Conservation (phyloP, 2,113 vertebrate species). For the Tyrannus savana region DNA sequence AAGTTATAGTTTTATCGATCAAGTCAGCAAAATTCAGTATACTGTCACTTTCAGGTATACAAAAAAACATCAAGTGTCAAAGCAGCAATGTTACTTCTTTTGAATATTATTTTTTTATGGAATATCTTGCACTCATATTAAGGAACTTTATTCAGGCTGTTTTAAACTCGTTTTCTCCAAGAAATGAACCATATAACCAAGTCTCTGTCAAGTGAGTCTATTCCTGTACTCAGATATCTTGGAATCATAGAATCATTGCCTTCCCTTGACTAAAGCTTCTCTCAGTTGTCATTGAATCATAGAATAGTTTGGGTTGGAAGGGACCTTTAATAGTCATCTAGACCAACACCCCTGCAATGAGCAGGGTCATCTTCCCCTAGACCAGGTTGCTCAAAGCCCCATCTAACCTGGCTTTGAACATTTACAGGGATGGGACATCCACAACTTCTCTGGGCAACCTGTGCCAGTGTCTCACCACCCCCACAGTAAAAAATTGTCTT, state of each 20-base stretch:
- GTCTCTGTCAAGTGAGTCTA: neutral
- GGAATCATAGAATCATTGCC: neutral
- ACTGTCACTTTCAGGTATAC: neutral
- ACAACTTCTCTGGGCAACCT: neutral
- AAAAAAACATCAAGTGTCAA: accelerated
- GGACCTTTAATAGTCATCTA: neutral
- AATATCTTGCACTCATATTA: neutral
- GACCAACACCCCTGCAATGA: accelerated
- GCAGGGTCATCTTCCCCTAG: neutral
- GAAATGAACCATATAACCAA: neutral
- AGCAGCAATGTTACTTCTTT: neutral
- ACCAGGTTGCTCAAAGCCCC: neutral
- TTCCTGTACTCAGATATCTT: neutral
- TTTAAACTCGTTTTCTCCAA: neutral
- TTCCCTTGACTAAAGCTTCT: neutral
- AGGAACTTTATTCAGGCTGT: neutral
- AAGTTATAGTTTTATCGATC: neutral
- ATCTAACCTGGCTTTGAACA: neutral
- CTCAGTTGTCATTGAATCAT: neutral
- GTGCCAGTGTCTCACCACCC: neutral
- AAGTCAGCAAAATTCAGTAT: neutral
- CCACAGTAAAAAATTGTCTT: neutral
- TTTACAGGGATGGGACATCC: neutral
- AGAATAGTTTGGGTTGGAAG: neutral
- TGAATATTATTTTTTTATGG: neutral